phyloP scores from a whole-genome alignment of 2,113 vertebrate species.

The Eidolon helvum region DNA sequence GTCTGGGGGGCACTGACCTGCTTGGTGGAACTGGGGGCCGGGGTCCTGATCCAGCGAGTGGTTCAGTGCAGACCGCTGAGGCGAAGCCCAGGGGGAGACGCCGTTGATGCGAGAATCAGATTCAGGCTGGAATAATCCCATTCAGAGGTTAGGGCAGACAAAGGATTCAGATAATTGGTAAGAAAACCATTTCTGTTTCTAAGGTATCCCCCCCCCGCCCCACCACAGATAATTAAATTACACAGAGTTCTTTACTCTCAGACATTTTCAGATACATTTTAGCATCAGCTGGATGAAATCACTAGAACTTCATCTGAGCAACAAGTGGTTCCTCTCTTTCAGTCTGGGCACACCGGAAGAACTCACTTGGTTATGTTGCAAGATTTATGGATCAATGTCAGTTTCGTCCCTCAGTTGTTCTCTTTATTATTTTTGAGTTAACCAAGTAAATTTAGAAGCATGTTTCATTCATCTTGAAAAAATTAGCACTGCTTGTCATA shows the following conservation, averaged over 20 bases:
- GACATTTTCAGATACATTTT: background rate
- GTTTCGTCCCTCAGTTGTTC: background rate
- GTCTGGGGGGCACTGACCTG: conserved; percentile 84
- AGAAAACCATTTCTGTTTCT: background rate
- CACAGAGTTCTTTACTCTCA: accelerated
- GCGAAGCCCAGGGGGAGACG: conserved; percentile 85
- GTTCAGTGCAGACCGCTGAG: conserved; percentile 81
- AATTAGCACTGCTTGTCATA: background rate
- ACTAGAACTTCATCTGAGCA: accelerated
- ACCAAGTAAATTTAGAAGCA: background rate
- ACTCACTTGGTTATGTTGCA: background rate
- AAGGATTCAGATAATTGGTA: background rate
- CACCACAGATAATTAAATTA: background rate
- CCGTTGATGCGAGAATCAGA: conserved; percentile 91
- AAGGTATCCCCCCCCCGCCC: too few relatives aligned
- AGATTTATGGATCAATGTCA: background rate
- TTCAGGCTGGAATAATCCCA: conserved; percentile 87
- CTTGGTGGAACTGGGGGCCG: conserved; percentile 85
- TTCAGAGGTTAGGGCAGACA: background rate
- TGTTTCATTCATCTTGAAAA: background rate
- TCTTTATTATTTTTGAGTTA: background rate
- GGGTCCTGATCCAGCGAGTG: conserved; percentile 83
- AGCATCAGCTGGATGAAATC: too few relatives aligned
- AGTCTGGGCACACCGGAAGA: background rate
- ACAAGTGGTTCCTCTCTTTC: background rate